phyloP scores from a whole-genome alignment of 2,113 vertebrate species.

The Brachyhypopomus gauderio region DNA sequence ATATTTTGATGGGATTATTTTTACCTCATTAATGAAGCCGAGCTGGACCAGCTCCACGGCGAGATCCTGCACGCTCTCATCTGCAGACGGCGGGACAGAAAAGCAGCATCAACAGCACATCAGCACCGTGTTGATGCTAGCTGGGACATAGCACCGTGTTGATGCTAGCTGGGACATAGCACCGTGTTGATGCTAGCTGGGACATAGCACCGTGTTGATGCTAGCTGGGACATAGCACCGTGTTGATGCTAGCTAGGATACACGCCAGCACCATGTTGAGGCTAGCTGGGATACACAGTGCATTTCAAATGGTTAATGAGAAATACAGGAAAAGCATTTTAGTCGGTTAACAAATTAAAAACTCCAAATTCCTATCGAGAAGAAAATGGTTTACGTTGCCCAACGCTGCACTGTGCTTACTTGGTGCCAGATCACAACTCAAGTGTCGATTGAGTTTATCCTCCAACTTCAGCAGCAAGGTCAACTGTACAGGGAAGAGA shows the following conservation, averaged over 20 bases:
- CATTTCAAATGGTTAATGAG: background rate
- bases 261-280: background rate
- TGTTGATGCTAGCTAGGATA: too few relatives aligned
- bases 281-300: background rate
- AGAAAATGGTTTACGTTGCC: too few relatives aligned
- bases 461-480: conserved; percentile 94
- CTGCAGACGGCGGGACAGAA: conserved; percentile 62
- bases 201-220: background rate
- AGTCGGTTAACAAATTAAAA: too few relatives aligned
- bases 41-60: conserved; percentile 94
- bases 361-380: too few relatives aligned
- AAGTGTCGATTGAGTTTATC: conserved; percentile 98
- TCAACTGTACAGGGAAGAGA: conserved; percentile 78
- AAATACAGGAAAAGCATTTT: background rate
- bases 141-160: background rate
- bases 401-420: conserved; percentile 14
- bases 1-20: too few relatives aligned
- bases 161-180: background rate
- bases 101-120: background rate
- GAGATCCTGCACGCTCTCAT: conserved; percentile 95
- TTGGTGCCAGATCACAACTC: conserved; percentile 82
- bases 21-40: conserved; percentile 94
- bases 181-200: background rate
- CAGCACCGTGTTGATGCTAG: background rate
- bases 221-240: too few relatives aligned